Percentiles rank a stretch among this genome's conserved stretches.
These are phyloP conservation scores for Varanus salvator DNA, from an alignment of 2,113 vertebrate genomes.

Conservation along the genomic window DNA sequence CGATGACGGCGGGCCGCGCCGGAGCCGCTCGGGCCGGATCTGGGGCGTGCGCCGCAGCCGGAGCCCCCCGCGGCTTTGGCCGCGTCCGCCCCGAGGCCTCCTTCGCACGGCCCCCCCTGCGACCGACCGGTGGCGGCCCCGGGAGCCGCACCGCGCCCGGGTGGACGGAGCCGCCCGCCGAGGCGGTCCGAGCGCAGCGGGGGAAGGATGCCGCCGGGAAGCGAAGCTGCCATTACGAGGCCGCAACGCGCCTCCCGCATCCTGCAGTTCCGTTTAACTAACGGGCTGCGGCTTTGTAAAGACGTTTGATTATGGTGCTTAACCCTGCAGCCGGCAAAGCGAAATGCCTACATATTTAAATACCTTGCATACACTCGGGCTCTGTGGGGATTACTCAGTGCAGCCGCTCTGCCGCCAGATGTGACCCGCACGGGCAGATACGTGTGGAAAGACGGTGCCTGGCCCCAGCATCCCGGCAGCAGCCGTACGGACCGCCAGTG, in stretches of 20 bases:
- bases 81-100: not conserved
- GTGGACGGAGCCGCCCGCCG: not conserved
- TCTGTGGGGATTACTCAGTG: not conserved
- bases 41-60: not conserved
- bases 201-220: not conserved
- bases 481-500: not conserved
- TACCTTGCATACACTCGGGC: not conserved
- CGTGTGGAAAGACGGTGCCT: not conserved
- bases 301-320: constrained; percentile 6
- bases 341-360: constrained; percentile 12
- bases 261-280: constrained; percentile 6
- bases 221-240: not conserved
- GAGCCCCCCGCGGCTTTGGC: not conserved
- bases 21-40: no score
- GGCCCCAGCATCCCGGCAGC: not conserved
- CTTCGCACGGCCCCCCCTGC: not conserved
- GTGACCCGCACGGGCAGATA: not conserved
- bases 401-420: not conserved
- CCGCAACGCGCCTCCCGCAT: not conserved
- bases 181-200: not conserved
- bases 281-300: constrained; percentile 11
- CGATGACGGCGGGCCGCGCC: not conserved
- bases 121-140: not conserved
- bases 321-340: constrained; percentile 8
- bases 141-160: not conserved